phyloP scores from a whole-genome alignment of 2,113 vertebrate species.

The Tor tambroides region DNA sequence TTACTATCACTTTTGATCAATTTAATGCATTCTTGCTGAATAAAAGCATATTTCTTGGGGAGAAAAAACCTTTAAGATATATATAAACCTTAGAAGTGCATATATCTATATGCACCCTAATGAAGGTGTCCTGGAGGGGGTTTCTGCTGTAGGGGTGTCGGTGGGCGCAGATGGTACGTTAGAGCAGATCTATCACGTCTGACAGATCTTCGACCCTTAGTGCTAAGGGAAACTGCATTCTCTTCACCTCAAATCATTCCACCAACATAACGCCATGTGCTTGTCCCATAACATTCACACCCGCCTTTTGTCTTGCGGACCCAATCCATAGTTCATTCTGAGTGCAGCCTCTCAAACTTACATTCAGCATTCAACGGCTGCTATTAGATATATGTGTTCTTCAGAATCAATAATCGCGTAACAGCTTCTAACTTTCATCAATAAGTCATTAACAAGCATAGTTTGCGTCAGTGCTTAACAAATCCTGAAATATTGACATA shows the following conservation, averaged over 20 bases:
- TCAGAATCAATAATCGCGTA: background rate
- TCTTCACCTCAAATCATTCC: slow-evolving; percentile 56
- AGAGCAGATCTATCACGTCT: slow-evolving; percentile 69
- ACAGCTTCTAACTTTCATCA: background rate
- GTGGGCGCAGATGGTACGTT: slow-evolving; percentile 66
- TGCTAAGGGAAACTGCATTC: slow-evolving; percentile 58
- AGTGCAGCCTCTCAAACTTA: background rate
- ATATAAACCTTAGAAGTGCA: background rate
- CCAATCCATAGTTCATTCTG: slow-evolving; percentile 21
- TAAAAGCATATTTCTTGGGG: background rate
- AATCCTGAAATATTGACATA: background rate
- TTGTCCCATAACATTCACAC: slow-evolving; percentile 50
- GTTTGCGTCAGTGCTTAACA: too few relatives aligned
- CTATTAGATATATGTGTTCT: background rate
- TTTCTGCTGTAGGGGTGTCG: background rate
- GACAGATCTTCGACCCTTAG: slow-evolving; percentile 61
- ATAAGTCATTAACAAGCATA: background rate
- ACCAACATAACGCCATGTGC: slow-evolving; percentile 60
- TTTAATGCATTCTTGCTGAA: background rate
- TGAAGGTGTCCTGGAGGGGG: background rate
- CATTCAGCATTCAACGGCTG: background rate
- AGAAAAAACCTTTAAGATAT: background rate
- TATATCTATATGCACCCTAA: background rate
- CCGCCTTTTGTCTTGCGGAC: slow-evolving; percentile 16
- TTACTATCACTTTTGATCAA: background rate